Conservation (phyloP, 2,113 vertebrate species). For the Scomber japonicus region DNA sequence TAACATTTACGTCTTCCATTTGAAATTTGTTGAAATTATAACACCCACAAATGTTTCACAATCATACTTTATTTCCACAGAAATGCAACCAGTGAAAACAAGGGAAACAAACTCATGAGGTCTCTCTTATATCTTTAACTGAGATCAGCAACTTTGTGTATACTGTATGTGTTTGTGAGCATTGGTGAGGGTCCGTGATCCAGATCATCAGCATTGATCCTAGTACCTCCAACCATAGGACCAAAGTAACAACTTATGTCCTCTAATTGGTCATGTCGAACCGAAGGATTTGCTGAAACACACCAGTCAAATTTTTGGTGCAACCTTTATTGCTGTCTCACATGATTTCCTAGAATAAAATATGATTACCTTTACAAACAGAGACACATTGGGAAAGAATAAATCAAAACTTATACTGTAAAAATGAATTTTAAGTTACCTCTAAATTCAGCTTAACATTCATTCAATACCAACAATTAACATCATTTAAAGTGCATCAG, state of each 20-base stretch:
- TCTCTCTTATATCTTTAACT: slow-evolving; percentile 20
- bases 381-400: not conserved
- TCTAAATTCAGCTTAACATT: slow-evolving; percentile 44
- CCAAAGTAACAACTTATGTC: not conserved
- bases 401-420: slow-evolving; percentile 2
- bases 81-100: slow-evolving; percentile 48
- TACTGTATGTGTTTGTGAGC: not conserved
- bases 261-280: not conserved
- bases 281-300: slow-evolving; percentile 3
- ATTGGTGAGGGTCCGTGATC: not conserved
- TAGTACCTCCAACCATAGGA: not conserved
- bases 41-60: slow-evolving; percentile 29
- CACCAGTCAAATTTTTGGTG: slow-evolving; percentile 1
- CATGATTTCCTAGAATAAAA: slow-evolving; percentile 17
- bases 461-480: slow-evolving; percentile 33
- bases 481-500: slow-evolving; percentile 69
- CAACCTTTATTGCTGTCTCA: slow-evolving; percentile 38
- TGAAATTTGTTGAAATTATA: not conserved
- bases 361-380: slow-evolving; percentile 7
- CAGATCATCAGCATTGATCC: slow-evolving; percentile 8
- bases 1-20: not conserved
- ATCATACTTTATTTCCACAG: slow-evolving; percentile 66
- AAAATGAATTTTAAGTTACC: slow-evolving; percentile 21
- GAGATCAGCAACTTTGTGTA: slow-evolving; percentile 33
- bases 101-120: slow-evolving; percentile 20